These are phyloP conservation scores for Pseudomyrmex flavicornis DNA, from an alignment of 1,140 invertebrate species.

Conservation along the genomic window DNA sequence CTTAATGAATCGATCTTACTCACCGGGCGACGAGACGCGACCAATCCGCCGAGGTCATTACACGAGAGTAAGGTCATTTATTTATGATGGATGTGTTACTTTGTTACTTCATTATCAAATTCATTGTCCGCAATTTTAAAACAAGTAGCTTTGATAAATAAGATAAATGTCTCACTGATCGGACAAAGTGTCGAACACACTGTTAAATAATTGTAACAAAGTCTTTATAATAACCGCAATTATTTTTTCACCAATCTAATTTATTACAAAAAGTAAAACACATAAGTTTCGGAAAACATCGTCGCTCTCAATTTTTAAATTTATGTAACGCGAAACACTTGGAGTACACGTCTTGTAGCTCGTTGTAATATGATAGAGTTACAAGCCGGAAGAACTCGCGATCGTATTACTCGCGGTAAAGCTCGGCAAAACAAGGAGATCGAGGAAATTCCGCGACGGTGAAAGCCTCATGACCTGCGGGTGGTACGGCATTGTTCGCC, in stretches of 20 bases:
- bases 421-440: slow-evolving; percentile 70
- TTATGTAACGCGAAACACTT: slow-evolving; percentile 21
- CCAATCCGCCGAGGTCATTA: slow-evolving; percentile 15
- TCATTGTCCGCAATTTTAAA: too few relatives aligned
- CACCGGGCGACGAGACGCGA: slow-evolving; percentile 1
- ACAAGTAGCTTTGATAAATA: too few relatives aligned
- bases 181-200: too few relatives aligned
- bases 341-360: slow-evolving; percentile 29
- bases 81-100: background rate
- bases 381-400: slow-evolving; percentile 51
- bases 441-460: slow-evolving; percentile 64
- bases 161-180: too few relatives aligned
- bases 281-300: background rate
- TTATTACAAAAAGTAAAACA: background rate
- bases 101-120: too few relatives aligned
- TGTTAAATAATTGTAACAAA: too few relatives aligned
- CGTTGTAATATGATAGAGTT: slow-evolving; percentile 26
- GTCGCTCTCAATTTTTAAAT: slow-evolving; percentile 4
- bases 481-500: slow-evolving; percentile 76
- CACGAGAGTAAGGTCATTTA: background rate
- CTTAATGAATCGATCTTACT: slow-evolving; percentile 58
- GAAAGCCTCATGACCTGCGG: slow-evolving; percentile 72
- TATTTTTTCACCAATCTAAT: background rate
- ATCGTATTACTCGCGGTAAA: slow-evolving; percentile 58
- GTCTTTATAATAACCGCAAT: too few relatives aligned